These are phyloP conservation scores for Anisognathus igniventris DNA, from an alignment of 2,797 vertebrate genomes.

Conservation along the genomic window DNA sequence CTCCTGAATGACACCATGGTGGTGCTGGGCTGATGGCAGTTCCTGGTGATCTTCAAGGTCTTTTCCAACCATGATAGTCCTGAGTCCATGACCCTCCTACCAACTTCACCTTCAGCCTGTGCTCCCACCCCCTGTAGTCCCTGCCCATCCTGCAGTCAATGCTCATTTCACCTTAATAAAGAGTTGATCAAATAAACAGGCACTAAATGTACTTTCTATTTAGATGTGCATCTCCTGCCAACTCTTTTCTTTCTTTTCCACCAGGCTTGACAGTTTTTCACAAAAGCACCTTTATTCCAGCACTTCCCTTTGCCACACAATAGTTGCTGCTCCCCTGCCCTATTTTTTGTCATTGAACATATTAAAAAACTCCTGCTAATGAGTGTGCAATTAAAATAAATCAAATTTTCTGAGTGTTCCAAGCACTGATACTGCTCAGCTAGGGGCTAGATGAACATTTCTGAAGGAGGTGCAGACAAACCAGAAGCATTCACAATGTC, in stretches of 20 bases:
- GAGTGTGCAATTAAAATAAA: slow-evolving; percentile 24
- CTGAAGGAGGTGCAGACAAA: not conserved
- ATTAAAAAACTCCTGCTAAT: not conserved
- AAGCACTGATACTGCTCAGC: not conserved
- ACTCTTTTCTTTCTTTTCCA: not conserved
- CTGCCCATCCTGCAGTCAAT: not conserved
- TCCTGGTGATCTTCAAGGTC: accelerated
- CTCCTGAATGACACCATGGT: accelerated
- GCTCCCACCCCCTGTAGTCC: not conserved
- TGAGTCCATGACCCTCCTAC: not conserved
- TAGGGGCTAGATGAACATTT: not conserved
- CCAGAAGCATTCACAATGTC: not conserved
- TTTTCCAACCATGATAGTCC: accelerated
- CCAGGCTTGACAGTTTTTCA: not conserved
- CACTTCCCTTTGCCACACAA: not conserved
- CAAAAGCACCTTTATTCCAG: not conserved
- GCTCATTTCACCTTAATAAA: not conserved
- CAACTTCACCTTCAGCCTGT: not conserved
- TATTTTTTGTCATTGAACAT: slow-evolving; percentile 19
- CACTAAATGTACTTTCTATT: not conserved
- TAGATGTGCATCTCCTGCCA: not conserved
- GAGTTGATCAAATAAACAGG: not conserved
- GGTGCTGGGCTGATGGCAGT: not conserved
- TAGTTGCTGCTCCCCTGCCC: not conserved
- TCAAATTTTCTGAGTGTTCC: not conserved